Base-by-base conservation (phyloP, 2,888 invertebrate genomes). In the Prenolepis imparis region DNA sequence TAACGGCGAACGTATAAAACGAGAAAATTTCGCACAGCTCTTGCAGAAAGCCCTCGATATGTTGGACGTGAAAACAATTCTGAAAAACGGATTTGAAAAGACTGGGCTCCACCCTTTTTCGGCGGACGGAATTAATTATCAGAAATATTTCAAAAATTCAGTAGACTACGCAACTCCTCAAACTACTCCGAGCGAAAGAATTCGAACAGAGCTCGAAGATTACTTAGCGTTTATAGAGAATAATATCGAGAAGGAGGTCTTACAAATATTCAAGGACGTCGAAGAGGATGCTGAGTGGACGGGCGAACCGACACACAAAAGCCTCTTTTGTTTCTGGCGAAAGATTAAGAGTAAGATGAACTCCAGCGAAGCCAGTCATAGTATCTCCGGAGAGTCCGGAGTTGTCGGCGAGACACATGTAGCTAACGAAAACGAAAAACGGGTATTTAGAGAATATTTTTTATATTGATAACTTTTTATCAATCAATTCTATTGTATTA, bases 401-500 rank as follows among this genome's bases (percentile, higher is more conserved):
- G 12, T 57, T 57, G 24, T 57, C 57, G 57, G 3, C 3, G 24
- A 57, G 12, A 57, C 57, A 57, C 24, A 57, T 2, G 57, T 57
- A 21, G 12, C 11, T 57, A 24, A 57, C 24, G 24, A 57, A 57
- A 57, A 24, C 57, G 21, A 3, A 57, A 11, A 57, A 24, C 57
- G 24, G 24, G 21, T 57, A 57, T 57, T 57, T 57, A 57, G 3
- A 57, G 9, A 4, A 83, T 48, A 83, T 44, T 57, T 55, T 52
- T 32, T n/a, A n/a, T 39, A 3, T 61, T 74, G 24, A 12, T 55
- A 21, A 36, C n/a, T 39, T 21, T 75, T 75, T 66, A 41, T 39
- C n/a, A 41, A 18, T 75, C 21, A 67, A 57, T 67, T 78, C 57
- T 57, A 64, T 57, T 57, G 3, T 41, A 70, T 32, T n/a, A 52